Evolutionary conservation across 2,797 vertebrate genomes (phyloP).

Genomic region (Cheirogaleus major): DNA sequence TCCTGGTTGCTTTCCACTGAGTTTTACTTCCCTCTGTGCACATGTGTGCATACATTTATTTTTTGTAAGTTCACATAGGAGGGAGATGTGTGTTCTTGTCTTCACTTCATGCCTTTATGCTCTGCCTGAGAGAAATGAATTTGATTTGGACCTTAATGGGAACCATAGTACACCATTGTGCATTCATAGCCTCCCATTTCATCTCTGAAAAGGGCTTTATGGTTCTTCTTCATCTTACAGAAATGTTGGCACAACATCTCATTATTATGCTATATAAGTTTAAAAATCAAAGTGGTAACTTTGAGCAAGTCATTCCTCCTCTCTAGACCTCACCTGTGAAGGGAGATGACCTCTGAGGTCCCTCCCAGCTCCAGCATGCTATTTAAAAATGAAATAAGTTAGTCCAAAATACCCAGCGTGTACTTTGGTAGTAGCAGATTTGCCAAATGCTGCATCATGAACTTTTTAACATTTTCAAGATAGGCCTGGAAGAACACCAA

Average conservation of each 20-base stretch:
- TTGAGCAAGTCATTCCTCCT: background rate
- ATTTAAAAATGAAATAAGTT: background rate
- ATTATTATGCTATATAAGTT: background rate
- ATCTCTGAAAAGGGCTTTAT: background rate
- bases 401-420: background rate
- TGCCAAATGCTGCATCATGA: background rate
- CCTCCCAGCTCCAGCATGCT: background rate
- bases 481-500: background rate
- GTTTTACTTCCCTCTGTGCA: too few species aligned
- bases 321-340: background rate
- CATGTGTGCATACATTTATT: too few species aligned
- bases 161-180: background rate
- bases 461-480: background rate
- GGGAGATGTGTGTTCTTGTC: background rate
- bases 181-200: background rate
- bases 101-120: background rate
- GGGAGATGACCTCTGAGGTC: background rate
- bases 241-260: background rate
- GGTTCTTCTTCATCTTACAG: background rate
- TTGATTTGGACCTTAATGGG: background rate
- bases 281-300: background rate
- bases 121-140: background rate
- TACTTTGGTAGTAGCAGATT: background rate
- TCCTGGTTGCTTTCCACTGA: too few species aligned
- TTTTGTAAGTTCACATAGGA: background rate